These are phyloP conservation scores for Accipiter cooperii DNA, from an alignment of 2,113 vertebrate species.

Conservation along the genomic window DNA sequence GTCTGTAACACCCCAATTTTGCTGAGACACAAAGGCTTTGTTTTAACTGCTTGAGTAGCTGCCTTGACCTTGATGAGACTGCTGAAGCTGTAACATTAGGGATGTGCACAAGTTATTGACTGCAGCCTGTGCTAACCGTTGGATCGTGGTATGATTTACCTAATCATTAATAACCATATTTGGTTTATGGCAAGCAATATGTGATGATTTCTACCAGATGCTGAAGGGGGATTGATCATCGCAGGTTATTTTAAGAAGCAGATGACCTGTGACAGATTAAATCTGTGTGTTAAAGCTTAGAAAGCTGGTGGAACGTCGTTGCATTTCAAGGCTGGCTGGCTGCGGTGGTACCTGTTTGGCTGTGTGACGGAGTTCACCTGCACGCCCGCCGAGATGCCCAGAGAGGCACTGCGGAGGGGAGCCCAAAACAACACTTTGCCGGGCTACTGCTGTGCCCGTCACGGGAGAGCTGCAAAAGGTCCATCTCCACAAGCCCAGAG, in stretches of 20 bases:
- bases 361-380: background rate
- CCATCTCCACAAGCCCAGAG: background rate
- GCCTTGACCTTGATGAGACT: background rate
- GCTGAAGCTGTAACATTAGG: background rate
- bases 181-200: background rate
- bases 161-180: background rate
- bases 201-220: background rate
- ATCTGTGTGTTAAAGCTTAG: background rate
- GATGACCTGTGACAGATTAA: background rate
- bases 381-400: fast-evolving
- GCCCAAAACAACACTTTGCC: background rate
- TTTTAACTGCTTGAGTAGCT: background rate
- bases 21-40: background rate
- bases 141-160: background rate
- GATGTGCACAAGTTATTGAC: background rate
- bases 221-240: background rate
- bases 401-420: too few species aligned
- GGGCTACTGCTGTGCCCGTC: background rate
- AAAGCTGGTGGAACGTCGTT: background rate
- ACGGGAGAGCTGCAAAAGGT: background rate
- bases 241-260: constrained; percentile 4
- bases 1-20: background rate
- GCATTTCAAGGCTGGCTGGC: background rate
- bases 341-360: background rate
- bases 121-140: background rate